A percentile compares a stretch with the other conserved stretches of the same genome.
These are phyloP conservation scores for Octonoba sinensis DNA, from an alignment of 2,888 invertebrate species.

Conservation along the genomic window DNA sequence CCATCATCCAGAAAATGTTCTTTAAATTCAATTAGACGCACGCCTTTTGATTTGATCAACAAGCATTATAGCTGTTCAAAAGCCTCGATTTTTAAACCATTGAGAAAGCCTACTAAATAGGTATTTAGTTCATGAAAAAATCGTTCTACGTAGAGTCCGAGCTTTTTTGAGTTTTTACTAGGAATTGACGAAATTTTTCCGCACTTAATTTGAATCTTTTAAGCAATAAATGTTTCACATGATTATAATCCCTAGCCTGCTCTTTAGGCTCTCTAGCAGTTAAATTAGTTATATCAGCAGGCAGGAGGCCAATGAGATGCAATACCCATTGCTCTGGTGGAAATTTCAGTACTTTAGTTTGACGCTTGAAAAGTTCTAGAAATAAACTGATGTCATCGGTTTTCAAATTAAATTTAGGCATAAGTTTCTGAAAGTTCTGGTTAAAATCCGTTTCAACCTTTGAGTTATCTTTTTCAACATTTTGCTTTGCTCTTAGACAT, in stretches of 20 bases:
- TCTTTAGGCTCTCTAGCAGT: slow-evolving; percentile 7
- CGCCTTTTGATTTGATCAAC: slow-evolving; percentile 12
- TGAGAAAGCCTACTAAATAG: neutral
- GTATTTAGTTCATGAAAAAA: neutral
- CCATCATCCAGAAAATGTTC: slow-evolving; percentile 17
- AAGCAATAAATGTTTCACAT: slow-evolving; percentile 4
- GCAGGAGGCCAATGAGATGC: slow-evolving; percentile 5
- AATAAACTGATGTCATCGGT: slow-evolving; percentile 8
- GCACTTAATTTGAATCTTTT: slow-evolving; percentile 4
- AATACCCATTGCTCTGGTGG: slow-evolving; percentile 1
- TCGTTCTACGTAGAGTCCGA: neutral
- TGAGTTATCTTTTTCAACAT: too few relatives aligned
- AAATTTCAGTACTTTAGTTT: neutral
- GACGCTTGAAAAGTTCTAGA: slow-evolving; percentile 6
- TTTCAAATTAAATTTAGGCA: neutral
- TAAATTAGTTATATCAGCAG: neutral
- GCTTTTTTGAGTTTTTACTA: neutral
- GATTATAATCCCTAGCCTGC: neutral
- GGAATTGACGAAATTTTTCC: neutral
- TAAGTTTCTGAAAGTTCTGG: too few relatives aligned
- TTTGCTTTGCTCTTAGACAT: too few relatives aligned
- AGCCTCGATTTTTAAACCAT: neutral
- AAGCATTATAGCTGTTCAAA: slow-evolving; percentile 20
- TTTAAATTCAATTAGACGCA: slow-evolving; percentile 2
- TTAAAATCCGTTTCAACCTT: too few relatives aligned